Conservation (phyloP, 2,113 vertebrate species). For the Crotalus helleri region DNA sequence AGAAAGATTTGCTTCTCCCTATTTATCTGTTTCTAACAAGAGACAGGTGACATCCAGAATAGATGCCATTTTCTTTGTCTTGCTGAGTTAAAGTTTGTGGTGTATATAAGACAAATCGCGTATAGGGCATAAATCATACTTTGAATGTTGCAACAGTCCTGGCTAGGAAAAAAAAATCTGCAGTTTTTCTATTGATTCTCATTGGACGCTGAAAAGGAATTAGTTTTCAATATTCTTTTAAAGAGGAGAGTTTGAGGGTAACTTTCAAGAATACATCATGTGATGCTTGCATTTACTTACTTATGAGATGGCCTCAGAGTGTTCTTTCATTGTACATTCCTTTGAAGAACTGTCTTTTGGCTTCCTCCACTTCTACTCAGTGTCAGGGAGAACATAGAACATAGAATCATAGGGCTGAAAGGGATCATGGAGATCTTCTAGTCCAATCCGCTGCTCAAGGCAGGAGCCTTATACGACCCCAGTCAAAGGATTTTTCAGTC, state of each 20-base stretch:
- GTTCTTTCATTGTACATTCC: background rate
- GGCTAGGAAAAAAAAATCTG: background rate
- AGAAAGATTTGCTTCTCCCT: background rate
- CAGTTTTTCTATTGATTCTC: background rate
- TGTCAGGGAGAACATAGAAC: background rate
- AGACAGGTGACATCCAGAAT: background rate
- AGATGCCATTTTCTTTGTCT: background rate
- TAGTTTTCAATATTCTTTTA: background rate
- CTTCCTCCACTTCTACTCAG: background rate
- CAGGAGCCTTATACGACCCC: no score
- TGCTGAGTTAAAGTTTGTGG: background rate
- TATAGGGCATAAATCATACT: background rate
- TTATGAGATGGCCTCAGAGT: background rate
- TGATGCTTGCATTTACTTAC: background rate
- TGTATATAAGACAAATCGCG: background rate
- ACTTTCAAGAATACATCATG: background rate
- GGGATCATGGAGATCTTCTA: no score
- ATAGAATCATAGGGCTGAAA: background rate
- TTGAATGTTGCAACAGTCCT: background rate
- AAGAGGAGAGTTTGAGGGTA: background rate
- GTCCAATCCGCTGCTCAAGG: no score
- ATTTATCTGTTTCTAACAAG: background rate
- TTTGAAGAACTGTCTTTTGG: background rate
- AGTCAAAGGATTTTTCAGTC: no score
- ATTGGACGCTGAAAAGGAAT: background rate